Percentiles rank a stretch among this genome's conserved stretches.
Evolutionary conservation across 2,888 invertebrate genomes (phyloP).

Genomic region (Yponomeuta evonymella): DNA sequence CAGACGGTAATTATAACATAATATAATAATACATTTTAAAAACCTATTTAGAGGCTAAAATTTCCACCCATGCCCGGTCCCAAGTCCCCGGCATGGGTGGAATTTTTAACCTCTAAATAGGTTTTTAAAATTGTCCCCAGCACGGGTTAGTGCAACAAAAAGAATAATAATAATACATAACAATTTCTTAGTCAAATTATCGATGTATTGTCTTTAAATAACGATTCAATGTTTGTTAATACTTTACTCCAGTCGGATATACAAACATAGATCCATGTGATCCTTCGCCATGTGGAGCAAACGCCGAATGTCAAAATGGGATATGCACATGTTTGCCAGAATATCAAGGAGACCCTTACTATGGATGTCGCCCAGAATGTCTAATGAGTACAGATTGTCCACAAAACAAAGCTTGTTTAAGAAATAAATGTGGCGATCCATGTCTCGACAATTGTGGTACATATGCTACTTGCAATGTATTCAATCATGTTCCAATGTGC

Average conservation of each 20-base stretch:
- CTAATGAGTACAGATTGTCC: conserved; percentile 84
- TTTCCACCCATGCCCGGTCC: no score
- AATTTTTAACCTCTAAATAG: no score
- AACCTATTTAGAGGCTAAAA: no score
- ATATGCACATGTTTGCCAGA: conserved; percentile 83
- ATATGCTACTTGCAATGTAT: conserved; percentile 83
- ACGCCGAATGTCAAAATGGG: conserved; percentile 82
- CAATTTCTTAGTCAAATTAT: conserved; percentile 5
- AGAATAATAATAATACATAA: no score
- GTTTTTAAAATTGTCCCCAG: no score
- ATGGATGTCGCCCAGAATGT: conserved; percentile 89
- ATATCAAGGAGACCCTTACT: conserved; percentile 86
- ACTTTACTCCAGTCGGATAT: conserved; percentile 17
- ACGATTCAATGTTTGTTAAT: not conserved
- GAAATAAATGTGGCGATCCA: conserved; percentile 85
- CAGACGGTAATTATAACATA: conserved; percentile 43
- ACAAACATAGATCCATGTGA: conserved; percentile 75
- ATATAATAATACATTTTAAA: not conserved
- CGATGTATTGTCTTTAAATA: conserved; percentile 11
- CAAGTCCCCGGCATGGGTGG: no score
- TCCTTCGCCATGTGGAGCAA: conserved; percentile 82
- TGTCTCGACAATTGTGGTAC: conserved; percentile 86
- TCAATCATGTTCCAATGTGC: conserved; percentile 78
- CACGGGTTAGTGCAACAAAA: no score
- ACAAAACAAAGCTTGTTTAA: conserved; percentile 80